These are phyloP conservation scores for Arctocebus calabarensis DNA, from an alignment of 2,797 vertebrate genomes.

Conservation along the genomic window DNA sequence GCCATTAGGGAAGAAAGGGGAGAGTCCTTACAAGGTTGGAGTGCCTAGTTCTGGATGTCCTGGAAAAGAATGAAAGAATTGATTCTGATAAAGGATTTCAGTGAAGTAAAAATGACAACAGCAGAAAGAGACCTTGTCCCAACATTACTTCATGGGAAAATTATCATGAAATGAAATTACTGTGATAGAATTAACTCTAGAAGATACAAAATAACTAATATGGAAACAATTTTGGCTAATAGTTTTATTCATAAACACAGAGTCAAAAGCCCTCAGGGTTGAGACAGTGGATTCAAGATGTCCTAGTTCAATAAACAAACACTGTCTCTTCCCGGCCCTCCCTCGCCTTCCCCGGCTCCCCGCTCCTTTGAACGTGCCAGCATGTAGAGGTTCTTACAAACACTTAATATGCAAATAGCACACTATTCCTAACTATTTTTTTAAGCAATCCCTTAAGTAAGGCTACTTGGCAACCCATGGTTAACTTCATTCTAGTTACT, in stretches of 20 bases:
- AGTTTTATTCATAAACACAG: slow-evolving; percentile 52
- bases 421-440: slow-evolving; percentile 1
- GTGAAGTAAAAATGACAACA: neutral
- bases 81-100: neutral
- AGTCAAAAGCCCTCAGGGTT: slow-evolving; percentile 5
- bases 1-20: neutral
- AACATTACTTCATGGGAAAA: neutral
- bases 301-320: neutral
- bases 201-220: slow-evolving; percentile 43
- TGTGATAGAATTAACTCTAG: neutral
- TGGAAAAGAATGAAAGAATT: neutral
- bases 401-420: neutral
- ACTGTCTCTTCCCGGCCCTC: neutral
- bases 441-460: neutral
- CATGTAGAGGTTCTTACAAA: neutral
- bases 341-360: neutral
- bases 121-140: neutral
- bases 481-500: neutral
- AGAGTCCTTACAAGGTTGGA: neutral
- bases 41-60: neutral
- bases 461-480: neutral
- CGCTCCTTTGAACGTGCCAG: neutral
- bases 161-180: slow-evolving; percentile 25
- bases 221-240: slow-evolving; percentile 27
- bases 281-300: slow-evolving; percentile 26